Evolutionary conservation across 2,113 vertebrate genomes (phyloP).

Genomic region (Delphinapterus leucas): DNA sequence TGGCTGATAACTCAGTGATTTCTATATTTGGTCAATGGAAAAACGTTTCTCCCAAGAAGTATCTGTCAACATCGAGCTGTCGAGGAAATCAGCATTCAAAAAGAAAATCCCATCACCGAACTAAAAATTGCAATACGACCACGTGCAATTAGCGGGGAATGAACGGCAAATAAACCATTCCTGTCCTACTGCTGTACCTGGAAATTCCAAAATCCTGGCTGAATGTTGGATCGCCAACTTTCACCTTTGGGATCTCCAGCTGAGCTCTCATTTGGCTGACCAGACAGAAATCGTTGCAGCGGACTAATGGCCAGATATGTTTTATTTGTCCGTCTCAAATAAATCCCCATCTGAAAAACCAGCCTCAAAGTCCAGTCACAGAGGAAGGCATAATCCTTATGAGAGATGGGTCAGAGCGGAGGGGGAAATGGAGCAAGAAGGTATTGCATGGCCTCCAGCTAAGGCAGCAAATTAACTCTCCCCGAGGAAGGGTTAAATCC

Average conservation of each 20-base stretch:
- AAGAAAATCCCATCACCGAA: not conserved
- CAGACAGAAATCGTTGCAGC: conserved; percentile 60
- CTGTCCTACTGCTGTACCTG: not conserved
- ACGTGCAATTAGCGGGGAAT: not conserved
- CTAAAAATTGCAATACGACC: not conserved
- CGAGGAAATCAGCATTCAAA: conserved; percentile 6
- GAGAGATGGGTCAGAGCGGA: conserved; percentile 8
- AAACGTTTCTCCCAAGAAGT: not conserved
- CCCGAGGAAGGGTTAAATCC: conserved; percentile 17
- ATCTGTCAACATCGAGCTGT: not conserved
- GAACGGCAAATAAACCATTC: not conserved
- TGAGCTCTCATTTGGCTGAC: conserved; percentile 67
- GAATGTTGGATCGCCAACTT: not conserved
- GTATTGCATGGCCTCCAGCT: conserved; percentile 1
- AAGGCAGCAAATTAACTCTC: conserved; percentile 53
- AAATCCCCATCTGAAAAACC: conserved; percentile 69
- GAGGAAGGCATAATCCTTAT: conserved; percentile 46
- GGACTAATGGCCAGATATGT: conserved; percentile 74
- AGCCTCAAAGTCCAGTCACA: conserved; percentile 25
- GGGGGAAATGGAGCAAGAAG: not conserved
- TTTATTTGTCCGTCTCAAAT: conserved; percentile 69
- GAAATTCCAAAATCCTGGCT: not conserved
- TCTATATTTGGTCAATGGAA: conserved; percentile 55
- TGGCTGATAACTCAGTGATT: conserved; percentile 30
- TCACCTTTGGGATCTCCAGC: conserved; percentile 41